These are phyloP conservation scores for Okamejei kenojei DNA, from an alignment of 2,797 vertebrate species.

Conservation along the genomic window DNA sequence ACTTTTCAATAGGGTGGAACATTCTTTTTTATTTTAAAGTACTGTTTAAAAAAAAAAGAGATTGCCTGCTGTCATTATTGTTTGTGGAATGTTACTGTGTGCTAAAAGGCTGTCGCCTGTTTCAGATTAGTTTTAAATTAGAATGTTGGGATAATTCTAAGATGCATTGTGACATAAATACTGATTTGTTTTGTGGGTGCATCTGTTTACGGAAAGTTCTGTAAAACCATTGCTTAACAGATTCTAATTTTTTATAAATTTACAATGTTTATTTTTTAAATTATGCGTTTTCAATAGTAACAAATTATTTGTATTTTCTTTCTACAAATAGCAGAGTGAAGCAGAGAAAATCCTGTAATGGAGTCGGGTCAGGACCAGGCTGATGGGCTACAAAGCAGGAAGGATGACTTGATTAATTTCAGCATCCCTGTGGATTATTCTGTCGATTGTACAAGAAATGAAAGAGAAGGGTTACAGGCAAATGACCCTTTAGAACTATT, in stretches of 20 bases:
- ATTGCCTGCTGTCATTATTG: not conserved
- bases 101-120: not conserved
- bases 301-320: not conserved
- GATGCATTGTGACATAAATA: not conserved
- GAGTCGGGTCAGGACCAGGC: constrained; percentile 31
- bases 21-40: not conserved
- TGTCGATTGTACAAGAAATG: constrained; percentile 25
- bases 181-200: too few species aligned
- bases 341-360: constrained; percentile 20
- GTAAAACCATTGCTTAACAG: not conserved
- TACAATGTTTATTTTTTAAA: not conserved
- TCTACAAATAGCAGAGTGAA: constrained; percentile 18
- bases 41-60: not conserved
- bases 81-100: not conserved
- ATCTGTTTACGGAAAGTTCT: not conserved
- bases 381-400: constrained; percentile 23
- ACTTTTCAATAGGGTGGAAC: not conserved
- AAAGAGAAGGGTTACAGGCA: not conserved
- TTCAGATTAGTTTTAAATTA: not conserved
- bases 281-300: not conserved
- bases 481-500: constrained; percentile 23
- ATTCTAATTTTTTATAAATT: not conserved
- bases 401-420: constrained; percentile 34
- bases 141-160: not conserved
- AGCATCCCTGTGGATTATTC: constrained; percentile 32